Evolutionary conservation across 2,888 invertebrate genomes (phyloP).

Genomic region (Athalia cordata): DNA sequence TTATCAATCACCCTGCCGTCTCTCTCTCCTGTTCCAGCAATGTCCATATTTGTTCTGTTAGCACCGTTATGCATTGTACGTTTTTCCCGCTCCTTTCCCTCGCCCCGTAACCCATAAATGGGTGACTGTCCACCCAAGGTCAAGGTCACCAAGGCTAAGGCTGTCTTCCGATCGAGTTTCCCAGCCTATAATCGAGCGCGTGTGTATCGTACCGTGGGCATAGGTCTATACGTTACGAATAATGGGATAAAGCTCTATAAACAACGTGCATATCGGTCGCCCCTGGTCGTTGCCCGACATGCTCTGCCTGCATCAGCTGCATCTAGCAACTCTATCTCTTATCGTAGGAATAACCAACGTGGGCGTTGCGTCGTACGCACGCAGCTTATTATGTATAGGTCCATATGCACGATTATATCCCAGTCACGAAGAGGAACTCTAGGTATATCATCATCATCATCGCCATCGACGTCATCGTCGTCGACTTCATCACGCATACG

Average conservation of each 20-base stretch:
- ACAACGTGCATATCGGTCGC: neutral
- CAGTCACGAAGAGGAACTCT: neutral
- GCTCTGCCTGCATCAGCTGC: neutral
- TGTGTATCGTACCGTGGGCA: slow-evolving; percentile 8
- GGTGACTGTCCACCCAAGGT: slow-evolving; percentile 11
- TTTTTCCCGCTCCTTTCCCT: neutral
- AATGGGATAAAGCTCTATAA: neutral
- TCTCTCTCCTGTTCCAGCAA: neutral
- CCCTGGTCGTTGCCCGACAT: slow-evolving; percentile 37
- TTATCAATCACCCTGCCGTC: neutral
- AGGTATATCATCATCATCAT: neutral
- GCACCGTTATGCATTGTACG: neutral
- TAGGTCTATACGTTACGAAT: neutral
- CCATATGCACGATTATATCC: neutral
- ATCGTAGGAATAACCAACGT: slow-evolving; percentile 6
- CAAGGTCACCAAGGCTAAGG: slow-evolving; percentile 25
- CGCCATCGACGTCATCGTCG: no score
- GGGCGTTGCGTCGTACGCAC: slow-evolving; percentile 8
- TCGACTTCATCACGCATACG: no score
- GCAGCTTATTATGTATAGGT: neutral
- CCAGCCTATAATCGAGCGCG: neutral
- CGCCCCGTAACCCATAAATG: neutral
- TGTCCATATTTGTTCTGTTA: neutral
- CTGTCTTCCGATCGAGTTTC: slow-evolving; percentile 9
- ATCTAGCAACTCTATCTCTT: no score